A percentile compares a stretch with the other conserved stretches of the same genome.
Conservation (phyloP, 2,797 vertebrate species). For the Gorsachius magnificus region DNA sequence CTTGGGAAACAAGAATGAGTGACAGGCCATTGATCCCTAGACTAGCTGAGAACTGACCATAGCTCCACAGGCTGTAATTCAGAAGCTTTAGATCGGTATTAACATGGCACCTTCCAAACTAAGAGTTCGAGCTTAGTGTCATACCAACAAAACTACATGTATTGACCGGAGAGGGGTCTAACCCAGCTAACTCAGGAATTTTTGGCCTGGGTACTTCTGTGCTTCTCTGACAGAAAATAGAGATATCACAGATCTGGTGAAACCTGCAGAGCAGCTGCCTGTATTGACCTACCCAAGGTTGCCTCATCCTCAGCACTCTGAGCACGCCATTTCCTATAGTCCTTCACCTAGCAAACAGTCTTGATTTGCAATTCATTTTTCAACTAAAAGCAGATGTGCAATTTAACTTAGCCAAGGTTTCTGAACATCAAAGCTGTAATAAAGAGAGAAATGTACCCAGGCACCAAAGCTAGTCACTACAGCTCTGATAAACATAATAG, state of each 20-base stretch:
- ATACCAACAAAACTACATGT: rapidly evolving
- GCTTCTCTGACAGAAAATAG: not conserved
- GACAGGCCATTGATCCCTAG: not conserved
- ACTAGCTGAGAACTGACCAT: not conserved
- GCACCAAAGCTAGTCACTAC: not conserved
- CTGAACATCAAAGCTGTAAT: not conserved
- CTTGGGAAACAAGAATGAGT: not conserved
- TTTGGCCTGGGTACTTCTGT: not conserved
- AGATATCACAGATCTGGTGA: not conserved
- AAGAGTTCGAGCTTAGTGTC: not conserved
- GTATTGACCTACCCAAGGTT: not conserved
- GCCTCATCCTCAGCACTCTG: not conserved
- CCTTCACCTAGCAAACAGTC: not conserved
- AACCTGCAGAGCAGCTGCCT: not conserved
- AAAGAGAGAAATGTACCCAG: not conserved
- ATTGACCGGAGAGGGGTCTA: not conserved
- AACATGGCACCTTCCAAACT: not conserved
- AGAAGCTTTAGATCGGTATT: rapidly evolving
- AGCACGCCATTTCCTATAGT: not conserved
- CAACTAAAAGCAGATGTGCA: not conserved
- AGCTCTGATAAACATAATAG: not conserved
- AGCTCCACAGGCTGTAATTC: not conserved
- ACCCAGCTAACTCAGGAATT: not conserved
- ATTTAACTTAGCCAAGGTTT: not conserved
- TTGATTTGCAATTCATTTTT: not conserved